Evolutionary conservation across 2,888 invertebrate species (phyloP).

Genomic region (Julus scanicus): DNA sequence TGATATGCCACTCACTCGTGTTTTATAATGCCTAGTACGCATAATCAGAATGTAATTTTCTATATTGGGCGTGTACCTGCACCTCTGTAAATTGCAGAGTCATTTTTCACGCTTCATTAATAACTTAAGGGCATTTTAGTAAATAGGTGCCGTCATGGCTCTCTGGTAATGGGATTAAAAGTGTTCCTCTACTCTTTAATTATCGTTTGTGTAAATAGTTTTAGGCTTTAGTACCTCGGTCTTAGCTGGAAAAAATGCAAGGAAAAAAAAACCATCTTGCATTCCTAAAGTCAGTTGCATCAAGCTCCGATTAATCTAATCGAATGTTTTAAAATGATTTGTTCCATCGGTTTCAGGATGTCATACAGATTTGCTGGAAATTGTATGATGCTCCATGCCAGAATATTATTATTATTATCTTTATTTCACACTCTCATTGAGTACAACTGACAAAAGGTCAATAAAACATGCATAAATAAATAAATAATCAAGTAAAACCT

Average conservation of each 20-base stretch:
- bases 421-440: no score
- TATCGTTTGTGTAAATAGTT: background rate
- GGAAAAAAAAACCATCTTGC: background rate
- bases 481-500: no score
- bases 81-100: background rate
- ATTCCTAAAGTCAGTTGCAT: background rate
- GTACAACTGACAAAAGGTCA: no score
- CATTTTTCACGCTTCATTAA: constrained; percentile 33
- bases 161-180: constrained; percentile 12
- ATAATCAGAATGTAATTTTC: constrained; percentile 33
- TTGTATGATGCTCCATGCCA: no score
- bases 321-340: no score
- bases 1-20: background rate
- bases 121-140: constrained; percentile 33
- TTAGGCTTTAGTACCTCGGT: background rate
- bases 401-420: no score
- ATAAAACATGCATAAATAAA: no score
- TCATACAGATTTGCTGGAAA: no score
- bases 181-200: background rate
- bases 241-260: background rate
- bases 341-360: no score
- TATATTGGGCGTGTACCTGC: constrained; percentile 13
- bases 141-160: constrained; percentile 24
- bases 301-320: background rate
- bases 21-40: background rate